A percentile compares a stretch with the other conserved stretches of the same genome.
Evolutionary conservation across 1,140 invertebrate genomes (phyloP).

Genomic region (Macrobrachium rosenbergii): DNA sequence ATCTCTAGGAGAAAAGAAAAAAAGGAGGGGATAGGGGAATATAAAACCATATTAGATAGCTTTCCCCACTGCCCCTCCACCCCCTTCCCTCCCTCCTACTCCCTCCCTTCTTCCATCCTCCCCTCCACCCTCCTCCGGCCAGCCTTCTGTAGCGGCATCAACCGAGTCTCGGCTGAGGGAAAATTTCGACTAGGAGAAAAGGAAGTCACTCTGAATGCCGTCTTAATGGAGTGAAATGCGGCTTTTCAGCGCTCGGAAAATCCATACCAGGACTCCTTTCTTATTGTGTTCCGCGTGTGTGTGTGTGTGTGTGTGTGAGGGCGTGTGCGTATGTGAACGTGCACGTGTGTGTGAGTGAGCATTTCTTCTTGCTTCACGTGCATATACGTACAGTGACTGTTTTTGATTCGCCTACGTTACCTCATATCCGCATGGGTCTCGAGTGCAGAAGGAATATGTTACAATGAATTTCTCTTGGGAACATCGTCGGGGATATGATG

Average conservation of each 20-base stretch:
- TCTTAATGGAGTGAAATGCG: slow-evolving; percentile 52
- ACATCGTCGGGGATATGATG: too few species aligned
- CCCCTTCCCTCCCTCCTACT: neutral
- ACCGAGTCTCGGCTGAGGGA: slow-evolving; percentile 1
- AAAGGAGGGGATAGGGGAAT: neutral
- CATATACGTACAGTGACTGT: neutral
- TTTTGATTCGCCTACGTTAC: too few species aligned
- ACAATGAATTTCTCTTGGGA: too few species aligned
- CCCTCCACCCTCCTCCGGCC: neutral
- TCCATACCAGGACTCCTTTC: slow-evolving; percentile 25
- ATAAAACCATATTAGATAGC: neutral
- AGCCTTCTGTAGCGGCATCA: neutral
- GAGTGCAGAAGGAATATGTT: too few species aligned
- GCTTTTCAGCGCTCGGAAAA: slow-evolving; percentile 36
- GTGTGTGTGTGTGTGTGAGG: neutral
- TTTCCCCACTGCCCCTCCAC: neutral
- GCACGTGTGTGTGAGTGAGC: slow-evolving; percentile 3
- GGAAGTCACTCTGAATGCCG: slow-evolving; percentile 32
- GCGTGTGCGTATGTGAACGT: neutral
- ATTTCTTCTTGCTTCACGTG: neutral
- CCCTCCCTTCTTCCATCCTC: neutral
- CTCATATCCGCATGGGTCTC: too few species aligned
- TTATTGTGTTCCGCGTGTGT: neutral
- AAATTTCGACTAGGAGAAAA: slow-evolving; percentile 13
- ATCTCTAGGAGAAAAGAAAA: neutral